A percentile compares a stretch with the other conserved stretches of the same genome.
Evolutionary conservation across 2,888 invertebrate species (phyloP).

Genomic region (Phengaris arion): DNA sequence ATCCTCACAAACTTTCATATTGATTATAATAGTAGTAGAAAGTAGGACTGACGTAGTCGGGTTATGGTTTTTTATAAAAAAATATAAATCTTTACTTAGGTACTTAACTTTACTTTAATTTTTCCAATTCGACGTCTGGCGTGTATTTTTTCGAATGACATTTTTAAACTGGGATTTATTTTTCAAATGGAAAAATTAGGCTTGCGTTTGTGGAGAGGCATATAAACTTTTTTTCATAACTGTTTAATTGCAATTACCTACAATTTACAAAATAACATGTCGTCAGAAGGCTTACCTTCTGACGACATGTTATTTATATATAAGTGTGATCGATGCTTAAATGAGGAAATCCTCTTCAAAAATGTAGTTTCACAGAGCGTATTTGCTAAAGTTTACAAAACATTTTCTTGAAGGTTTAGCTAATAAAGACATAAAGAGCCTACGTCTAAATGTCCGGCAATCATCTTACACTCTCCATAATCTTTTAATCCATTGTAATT

Average conservation of each 20-base stretch:
- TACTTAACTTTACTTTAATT: background rate
- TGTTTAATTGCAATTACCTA: too few relatives aligned
- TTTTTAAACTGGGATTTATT: too few relatives aligned
- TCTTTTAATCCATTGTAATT: background rate
- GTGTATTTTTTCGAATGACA: background rate
- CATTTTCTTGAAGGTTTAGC: background rate
- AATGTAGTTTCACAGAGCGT: background rate
- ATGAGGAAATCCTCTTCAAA: background rate
- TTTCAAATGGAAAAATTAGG: too few relatives aligned
- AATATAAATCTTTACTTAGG: too few relatives aligned
- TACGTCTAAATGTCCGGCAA: slow-evolving; percentile 7
- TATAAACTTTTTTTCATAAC: too few relatives aligned
- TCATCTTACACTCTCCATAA: slow-evolving; percentile 11
- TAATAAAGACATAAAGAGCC: slow-evolving; percentile 30
- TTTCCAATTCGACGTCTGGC: background rate
- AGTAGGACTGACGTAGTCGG: too few relatives aligned
- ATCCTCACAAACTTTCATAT: too few relatives aligned
- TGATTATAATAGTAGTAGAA: too few relatives aligned
- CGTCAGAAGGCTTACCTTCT: too few relatives aligned
- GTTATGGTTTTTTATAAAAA: background rate
- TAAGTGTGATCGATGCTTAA: too few relatives aligned
- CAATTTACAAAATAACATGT: too few relatives aligned
- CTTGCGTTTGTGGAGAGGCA: background rate
- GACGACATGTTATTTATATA: too few relatives aligned
- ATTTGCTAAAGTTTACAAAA: background rate